These are phyloP conservation scores for Apodemus speciosus DNA, from an alignment of 2,113 vertebrate species.

Conservation along the genomic window DNA sequence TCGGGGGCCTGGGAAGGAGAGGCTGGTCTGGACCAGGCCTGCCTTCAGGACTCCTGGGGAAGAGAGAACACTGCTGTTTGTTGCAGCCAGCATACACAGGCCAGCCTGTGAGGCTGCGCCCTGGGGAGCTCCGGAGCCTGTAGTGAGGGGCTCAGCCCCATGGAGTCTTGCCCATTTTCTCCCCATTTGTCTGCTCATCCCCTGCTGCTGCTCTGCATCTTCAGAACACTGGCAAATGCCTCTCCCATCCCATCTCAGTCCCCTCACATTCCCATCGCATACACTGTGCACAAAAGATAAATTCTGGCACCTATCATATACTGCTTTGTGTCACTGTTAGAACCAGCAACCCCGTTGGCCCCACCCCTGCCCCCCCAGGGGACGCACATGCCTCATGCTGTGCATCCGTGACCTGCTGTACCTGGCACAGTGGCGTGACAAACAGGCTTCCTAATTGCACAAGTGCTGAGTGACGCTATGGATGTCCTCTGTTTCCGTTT, in stretches of 20 bases:
- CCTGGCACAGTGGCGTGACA: neutral
- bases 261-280: neutral
- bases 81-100: neutral
- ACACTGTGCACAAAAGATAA: constrained; percentile 16
- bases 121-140: neutral
- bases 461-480: neutral
- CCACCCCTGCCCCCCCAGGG: too few species aligned
- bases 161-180: neutral
- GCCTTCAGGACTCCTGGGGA: neutral
- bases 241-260: neutral
- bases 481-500: neutral
- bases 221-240: neutral
- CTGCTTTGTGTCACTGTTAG: neutral
- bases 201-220: neutral
- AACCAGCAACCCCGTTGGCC: neutral
- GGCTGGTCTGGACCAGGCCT: too few species aligned
- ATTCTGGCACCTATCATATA: neutral
- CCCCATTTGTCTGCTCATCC: rapidly evolving
- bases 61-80: neutral
- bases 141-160: rapidly evolving
- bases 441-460: neutral
- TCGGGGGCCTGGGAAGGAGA: neutral
- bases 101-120: neutral
- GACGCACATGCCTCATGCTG: too few species aligned
- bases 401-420: rapidly evolving